Evolutionary conservation across 1,140 invertebrate species (phyloP), one percentile per base, ranked within the genome.

Genomic region (Drosophila parabipectinata): DNA sequence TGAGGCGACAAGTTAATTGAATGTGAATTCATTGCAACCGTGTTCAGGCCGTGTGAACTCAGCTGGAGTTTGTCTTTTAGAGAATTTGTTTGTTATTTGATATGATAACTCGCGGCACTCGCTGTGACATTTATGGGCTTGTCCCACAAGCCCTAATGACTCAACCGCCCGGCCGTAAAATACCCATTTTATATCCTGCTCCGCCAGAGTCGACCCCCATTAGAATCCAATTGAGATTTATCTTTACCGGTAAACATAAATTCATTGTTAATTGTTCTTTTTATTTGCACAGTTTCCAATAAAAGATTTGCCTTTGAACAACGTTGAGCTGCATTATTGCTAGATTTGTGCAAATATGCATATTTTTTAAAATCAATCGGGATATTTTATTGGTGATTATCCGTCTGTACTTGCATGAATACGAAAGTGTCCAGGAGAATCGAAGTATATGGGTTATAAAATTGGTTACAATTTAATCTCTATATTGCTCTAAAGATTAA

Each of bases 11-110:
- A 69, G 51, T 57, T 69, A 69, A 69, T 69, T 69, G 67, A 69
- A 69, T 69, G 67, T 69, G 67, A 69, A 69, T 69, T 69, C 64
- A 69, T 69, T 69, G 67, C 67, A 68, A 53, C 67, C 67, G 45
- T 48, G 52, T 39, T 39, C 63, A 32, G 68, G 50, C 24, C 66
- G 63, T 68, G 63, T 69, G 52, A 69, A 69, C 67, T 48, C 67
- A 69, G 67, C 67, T 69, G 63, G 63, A 69, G 67, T 69, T 69
- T 69, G 39, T 69, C 52, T 55, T 57, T 10, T n/a, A 48, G 51
- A 14, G 45, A 68, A 68, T 68, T 68, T 69, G 51, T 56, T 69
- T 55, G 66, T 68, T 48, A 56, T 26, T 3, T 44, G 52, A 57
- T 15, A 69, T 69, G 34, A 69, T 57, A 69, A 18, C 67, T 39